Conservation (phyloP, 2,113 vertebrate species). For the Phocoena sinus region DNA sequence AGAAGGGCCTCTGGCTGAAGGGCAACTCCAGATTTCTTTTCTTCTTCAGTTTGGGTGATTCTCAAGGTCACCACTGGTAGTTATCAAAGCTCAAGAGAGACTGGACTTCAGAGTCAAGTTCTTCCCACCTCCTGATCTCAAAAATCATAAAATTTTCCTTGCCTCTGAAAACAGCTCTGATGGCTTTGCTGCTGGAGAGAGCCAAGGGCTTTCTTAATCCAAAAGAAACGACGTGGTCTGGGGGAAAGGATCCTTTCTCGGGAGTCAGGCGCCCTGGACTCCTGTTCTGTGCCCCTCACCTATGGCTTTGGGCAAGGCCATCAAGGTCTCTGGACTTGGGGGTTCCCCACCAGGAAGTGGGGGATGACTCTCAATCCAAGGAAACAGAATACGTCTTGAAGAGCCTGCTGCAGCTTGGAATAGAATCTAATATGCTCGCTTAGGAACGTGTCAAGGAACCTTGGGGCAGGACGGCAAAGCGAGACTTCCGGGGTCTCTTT, state of each 20-base stretch:
- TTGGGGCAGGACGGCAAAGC: rapidly evolving
- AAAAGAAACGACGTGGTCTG: rapidly evolving
- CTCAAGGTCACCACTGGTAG: neutral
- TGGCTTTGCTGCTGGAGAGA: neutral
- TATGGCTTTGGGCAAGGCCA: too few species aligned
- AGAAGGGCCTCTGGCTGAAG: neutral
- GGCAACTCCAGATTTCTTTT: neutral
- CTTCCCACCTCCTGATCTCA: neutral
- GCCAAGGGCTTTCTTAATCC: neutral
- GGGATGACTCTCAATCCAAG: neutral
- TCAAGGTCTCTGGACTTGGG: neutral
- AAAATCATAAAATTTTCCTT: neutral
- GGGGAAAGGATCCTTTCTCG: neutral
- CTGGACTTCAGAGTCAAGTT: neutral
- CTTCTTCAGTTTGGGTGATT: neutral
- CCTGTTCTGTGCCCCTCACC: neutral
- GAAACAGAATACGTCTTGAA: neutral
- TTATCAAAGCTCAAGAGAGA: neutral
- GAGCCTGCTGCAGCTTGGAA: neutral
- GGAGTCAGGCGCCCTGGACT: neutral
- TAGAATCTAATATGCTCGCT: neutral
- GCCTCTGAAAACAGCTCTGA: neutral
- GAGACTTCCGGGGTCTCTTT: neutral
- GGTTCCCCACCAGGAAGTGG: neutral
- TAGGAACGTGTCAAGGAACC: neutral